phyloP scores from a whole-genome alignment of 2,888 invertebrate species.

The Andrena trimmerana region DNA sequence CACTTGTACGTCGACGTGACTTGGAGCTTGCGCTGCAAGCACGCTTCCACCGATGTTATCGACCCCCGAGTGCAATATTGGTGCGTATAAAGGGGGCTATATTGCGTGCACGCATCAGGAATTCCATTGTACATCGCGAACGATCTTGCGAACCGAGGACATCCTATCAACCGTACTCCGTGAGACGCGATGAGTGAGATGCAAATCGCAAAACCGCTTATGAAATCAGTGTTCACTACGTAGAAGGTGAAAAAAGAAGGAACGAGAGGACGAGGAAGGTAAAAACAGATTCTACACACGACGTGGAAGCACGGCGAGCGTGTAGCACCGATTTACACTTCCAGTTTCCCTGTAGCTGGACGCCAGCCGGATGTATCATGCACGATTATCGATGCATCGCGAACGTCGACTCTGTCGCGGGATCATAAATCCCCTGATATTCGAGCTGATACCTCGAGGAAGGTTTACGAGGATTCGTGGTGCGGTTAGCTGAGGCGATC shows the following conservation, averaged over 20 bases:
- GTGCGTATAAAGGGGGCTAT: conserved; percentile 28
- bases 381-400: conserved; percentile 62
- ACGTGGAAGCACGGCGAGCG: conserved; percentile 69
- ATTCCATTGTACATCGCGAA: conserved; percentile 43
- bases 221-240: conserved; percentile 56
- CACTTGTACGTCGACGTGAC: neutral
- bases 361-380: conserved; percentile 44
- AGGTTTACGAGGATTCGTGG: conserved; percentile 13
- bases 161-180: conserved; percentile 6
- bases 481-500: neutral
- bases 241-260: conserved; percentile 3
- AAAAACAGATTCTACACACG: conserved; percentile 73
- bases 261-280: neutral
- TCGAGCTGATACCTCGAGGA: conserved; percentile 1
- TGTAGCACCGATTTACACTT: conserved; percentile 52
- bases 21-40: neutral
- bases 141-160: conserved; percentile 24
- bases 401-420: conserved; percentile 34
- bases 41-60: conserved; percentile 24
- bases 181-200: conserved; percentile 46
- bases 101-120: conserved; percentile 58
- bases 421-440: conserved; percentile 53
- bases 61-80: neutral
- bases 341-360: conserved; percentile 42
- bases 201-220: conserved; percentile 70